Evolutionary conservation across 2,797 vertebrate species (phyloP), one percentile per base, ranked within the genome.

Genomic region (Crenichthys baileyi): DNA sequence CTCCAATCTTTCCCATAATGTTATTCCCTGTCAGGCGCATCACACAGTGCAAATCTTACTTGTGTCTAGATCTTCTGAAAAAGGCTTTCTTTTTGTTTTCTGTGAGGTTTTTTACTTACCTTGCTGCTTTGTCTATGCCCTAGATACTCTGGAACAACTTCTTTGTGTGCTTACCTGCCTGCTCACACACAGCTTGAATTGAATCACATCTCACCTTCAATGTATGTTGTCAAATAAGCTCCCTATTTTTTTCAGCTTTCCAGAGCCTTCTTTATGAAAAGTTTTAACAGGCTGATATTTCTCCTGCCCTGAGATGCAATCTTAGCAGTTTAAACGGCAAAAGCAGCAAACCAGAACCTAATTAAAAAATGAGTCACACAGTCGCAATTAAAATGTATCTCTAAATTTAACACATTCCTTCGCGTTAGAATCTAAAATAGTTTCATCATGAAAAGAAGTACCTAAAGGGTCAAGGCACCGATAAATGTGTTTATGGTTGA

Each of bases 71-170:
- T 26, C 46, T 65, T 75, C 44, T 65, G 39, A 63, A 63, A 58
- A 48, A 50, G 29, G 26, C 41, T 51, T 53, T 75, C 51, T 22
- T 46, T 70, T 70, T 70, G 41, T 70, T 70, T 70, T n/a, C 61
- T 67, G 46, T 76, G 61, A 76, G 39, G 60, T 9, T 73, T 36
- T 74, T 60, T 50, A 67, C 74, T 75, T 53, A 53, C 22, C 22
- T 36, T 65, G 60, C 61, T 76, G 56, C 74, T 36, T 29, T 39
- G 46, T 63, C 48, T 46, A 46, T 76, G 44, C 60, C 50, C 61
- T n/a, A 51, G 73, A 46, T 65, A 24, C 73, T 75, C 72, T 46
- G 26, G 29, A 24, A 58, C 29, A 70, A 70, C 39, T 3, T 70
- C 41, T 44, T 46, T 46, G 67, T 70, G 67, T 50, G 18, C 29